Evolutionary conservation across 2,888 invertebrate genomes (phyloP).

Genomic region (Drosophila prostipennis): DNA sequence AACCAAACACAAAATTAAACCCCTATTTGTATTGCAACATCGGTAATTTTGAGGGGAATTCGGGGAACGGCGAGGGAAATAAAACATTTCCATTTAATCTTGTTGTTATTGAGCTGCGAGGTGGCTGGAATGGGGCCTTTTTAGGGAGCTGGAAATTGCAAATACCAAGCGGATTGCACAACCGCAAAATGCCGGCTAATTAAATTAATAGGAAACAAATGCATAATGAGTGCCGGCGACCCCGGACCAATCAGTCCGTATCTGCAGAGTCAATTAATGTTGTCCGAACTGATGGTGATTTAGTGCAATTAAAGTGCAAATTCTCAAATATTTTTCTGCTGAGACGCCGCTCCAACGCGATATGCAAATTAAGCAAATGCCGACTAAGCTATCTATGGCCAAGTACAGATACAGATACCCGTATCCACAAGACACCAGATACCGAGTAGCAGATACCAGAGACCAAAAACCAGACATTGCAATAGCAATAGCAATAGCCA

Average conservation of each 20-base stretch:
- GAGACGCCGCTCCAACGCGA: constrained; percentile 30
- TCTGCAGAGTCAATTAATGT: constrained; percentile 63
- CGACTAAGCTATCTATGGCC: constrained; percentile 51
- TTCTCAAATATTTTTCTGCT: constrained; percentile 52
- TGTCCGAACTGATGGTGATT: constrained; percentile 45
- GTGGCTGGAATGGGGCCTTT: constrained; percentile 12
- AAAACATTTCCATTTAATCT: constrained; percentile 64
- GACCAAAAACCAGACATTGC: constrained; percentile 41
- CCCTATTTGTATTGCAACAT: constrained; percentile 59
- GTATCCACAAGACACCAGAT: constrained; percentile 59
- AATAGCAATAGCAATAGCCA: constrained; percentile 27
- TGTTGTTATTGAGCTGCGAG: constrained; percentile 50
- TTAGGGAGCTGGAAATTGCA: constrained; percentile 17
- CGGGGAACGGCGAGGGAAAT: constrained; percentile 18
- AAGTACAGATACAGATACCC: constrained; percentile 26
- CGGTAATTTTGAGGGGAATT: constrained; percentile 40
- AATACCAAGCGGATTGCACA: constrained; percentile 40
- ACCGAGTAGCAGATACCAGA: constrained; percentile 20
- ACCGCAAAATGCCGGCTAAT: constrained; percentile 74
- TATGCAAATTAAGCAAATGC: constrained; percentile 71
- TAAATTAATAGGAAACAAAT: constrained; percentile 73
- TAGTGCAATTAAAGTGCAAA: constrained; percentile 56
- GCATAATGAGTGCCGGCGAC: constrained; percentile 45
- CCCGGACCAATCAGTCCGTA: constrained; percentile 29
- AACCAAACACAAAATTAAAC: constrained; percentile 42